Conservation (phyloP, 1,140 invertebrate species). For the Leptestheria dahalacensis region DNA sequence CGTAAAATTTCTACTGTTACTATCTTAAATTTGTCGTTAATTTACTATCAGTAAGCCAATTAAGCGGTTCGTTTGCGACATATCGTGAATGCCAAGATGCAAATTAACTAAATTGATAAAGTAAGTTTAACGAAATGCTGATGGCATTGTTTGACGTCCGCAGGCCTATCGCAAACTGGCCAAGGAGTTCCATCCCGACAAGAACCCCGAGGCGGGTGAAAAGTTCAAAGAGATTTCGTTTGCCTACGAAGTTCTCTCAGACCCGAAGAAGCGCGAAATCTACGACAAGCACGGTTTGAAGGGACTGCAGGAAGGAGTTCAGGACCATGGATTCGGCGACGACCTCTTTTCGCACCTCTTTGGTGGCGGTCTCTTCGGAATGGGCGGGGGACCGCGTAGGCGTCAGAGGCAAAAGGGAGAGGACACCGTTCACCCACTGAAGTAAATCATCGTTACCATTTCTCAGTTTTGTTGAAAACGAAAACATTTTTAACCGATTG, state of each 20-base stretch:
- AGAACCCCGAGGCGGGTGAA: slow-evolving; percentile 65
- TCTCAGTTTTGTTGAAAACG: neutral
- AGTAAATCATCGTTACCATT: slow-evolving; percentile 32
- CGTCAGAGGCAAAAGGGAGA: slow-evolving; percentile 28
- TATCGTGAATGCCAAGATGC: neutral
- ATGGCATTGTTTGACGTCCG: neutral
- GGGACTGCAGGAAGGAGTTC: slow-evolving; percentile 55
- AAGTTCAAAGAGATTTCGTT: slow-evolving; percentile 80
- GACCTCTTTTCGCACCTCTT: slow-evolving; percentile 49
- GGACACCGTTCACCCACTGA: slow-evolving; percentile 37
- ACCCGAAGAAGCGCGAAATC: slow-evolving; percentile 38
- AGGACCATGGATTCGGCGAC: slow-evolving; percentile 38
- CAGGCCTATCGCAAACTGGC: slow-evolving; percentile 69
- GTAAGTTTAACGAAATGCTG: too few species aligned
- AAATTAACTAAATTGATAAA: neutral
- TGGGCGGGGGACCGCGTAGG: slow-evolving; percentile 35
- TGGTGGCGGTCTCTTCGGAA: slow-evolving; percentile 39
- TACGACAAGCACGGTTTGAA: slow-evolving; percentile 66
- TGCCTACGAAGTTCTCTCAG: slow-evolving; percentile 68
- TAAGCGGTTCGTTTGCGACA: too few species aligned
- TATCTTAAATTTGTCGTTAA: too few species aligned
- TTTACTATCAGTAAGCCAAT: too few species aligned
- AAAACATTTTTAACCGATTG: slow-evolving; percentile 7
- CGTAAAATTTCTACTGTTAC: neutral
- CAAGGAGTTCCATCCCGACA: slow-evolving; percentile 77